phyloP scores from a whole-genome alignment of 2,888 invertebrate genomes.

The Epicampocera succincta region DNA sequence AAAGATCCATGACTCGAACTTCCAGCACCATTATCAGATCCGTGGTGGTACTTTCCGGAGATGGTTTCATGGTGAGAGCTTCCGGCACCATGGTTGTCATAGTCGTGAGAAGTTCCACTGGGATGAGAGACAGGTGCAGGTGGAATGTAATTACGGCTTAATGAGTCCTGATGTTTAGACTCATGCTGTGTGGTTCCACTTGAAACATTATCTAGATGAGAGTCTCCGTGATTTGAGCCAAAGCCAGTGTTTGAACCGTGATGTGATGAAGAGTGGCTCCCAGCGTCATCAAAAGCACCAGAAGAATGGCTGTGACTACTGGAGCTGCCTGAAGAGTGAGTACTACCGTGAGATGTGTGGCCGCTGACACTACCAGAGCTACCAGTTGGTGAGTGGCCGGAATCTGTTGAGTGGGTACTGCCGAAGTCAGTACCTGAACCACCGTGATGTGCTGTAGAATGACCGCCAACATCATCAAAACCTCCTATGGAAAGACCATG shows the following conservation, averaged over 20 bases:
- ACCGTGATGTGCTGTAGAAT: neutral
- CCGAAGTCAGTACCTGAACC: neutral
- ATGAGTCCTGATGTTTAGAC: neutral
- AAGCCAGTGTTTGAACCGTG: neutral
- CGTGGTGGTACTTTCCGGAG: no score
- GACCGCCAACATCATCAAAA: neutral
- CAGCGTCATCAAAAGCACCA: neutral
- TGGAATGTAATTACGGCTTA: constrained; percentile 35
- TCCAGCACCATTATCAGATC: neutral
- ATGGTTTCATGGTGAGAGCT: no score
- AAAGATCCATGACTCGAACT: neutral
- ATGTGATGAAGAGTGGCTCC: neutral
- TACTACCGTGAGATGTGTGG: neutral
- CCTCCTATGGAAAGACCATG: neutral
- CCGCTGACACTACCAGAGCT: neutral
- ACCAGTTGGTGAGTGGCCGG: no score
- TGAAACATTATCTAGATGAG: neutral
- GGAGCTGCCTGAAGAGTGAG: constrained; percentile 7
- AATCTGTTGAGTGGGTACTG: neutral
- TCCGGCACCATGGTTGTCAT: neutral
- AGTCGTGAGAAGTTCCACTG: neutral
- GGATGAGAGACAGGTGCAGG: neutral
- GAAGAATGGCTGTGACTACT: no score
- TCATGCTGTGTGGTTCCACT: constrained; percentile 10
- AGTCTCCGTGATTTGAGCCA: neutral